These are phyloP conservation scores for Miltochrista miniata DNA, from an alignment of 2,888 invertebrate genomes.

Conservation along the genomic window DNA sequence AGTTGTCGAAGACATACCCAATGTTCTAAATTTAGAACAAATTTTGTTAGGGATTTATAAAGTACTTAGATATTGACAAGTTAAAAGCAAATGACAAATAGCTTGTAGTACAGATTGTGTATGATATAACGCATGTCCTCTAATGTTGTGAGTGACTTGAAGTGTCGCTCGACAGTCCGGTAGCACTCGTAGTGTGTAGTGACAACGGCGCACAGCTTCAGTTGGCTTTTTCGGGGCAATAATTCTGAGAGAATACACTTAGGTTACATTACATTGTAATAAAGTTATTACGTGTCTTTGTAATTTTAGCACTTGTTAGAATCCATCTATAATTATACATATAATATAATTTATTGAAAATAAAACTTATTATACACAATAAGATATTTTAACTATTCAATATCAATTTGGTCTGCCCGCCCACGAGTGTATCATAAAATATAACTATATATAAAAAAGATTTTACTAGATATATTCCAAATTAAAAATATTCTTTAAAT, in stretches of 20 bases:
- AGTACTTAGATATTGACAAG: not conserved
- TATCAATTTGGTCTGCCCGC: slow-evolving; percentile 38
- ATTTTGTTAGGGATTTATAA: too few relatives aligned
- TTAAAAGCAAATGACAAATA: not conserved
- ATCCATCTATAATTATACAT: slow-evolving; percentile 39
- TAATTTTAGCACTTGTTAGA: slow-evolving; percentile 57
- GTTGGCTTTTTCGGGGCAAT: slow-evolving; percentile 72
- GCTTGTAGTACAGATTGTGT: slow-evolving; percentile 9
- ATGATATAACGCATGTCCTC: slow-evolving; percentile 18
- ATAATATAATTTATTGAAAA: slow-evolving; percentile 45
- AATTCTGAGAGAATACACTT: slow-evolving; percentile 61
- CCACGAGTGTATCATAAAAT: slow-evolving; percentile 30
- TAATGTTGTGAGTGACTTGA: slow-evolving; percentile 59
- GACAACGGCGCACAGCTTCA: slow-evolving; percentile 78
- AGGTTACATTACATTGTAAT: slow-evolving; percentile 40
- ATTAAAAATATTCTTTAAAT: slow-evolving; percentile 26
- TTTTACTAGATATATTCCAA: slow-evolving; percentile 37
- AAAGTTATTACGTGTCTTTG: slow-evolving; percentile 48
- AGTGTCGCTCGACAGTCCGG: slow-evolving; percentile 78
- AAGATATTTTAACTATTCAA: slow-evolving; percentile 38
- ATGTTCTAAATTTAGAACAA: too few relatives aligned
- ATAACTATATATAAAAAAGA: slow-evolving; percentile 22
- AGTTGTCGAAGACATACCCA: too few relatives aligned
- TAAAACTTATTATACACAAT: slow-evolving; percentile 45
- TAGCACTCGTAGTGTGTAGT: slow-evolving; percentile 74